phyloP scores from a whole-genome alignment of 2,113 vertebrate species.

The Podarcis muralis region DNA sequence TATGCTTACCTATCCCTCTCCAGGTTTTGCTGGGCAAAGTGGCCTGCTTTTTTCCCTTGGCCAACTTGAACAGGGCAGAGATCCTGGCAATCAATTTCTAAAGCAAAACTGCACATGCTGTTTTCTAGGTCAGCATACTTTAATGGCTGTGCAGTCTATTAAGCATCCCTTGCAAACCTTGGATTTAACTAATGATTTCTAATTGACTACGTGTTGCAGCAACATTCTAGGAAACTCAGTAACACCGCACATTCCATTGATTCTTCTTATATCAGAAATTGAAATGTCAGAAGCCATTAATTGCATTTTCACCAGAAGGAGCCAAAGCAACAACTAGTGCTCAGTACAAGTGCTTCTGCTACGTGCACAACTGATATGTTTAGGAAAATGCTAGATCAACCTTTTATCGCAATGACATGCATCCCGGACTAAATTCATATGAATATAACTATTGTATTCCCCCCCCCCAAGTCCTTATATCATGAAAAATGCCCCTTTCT shows the following conservation, averaged over 20 bases:
- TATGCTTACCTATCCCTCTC: not conserved
- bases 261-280: conserved; percentile 71
- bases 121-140: conserved; percentile 56
- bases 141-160: conserved; percentile 52
- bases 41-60: conserved; percentile 52
- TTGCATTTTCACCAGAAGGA: conserved; percentile 65
- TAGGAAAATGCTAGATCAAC: conserved; percentile 64
- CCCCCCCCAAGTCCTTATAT: not conserved
- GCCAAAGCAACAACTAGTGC: conserved; percentile 51
- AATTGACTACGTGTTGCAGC: conserved; percentile 66
- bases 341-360: conserved; percentile 62
- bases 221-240: conserved; percentile 71
- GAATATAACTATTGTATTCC: conserved; percentile 23
- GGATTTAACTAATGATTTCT: conserved; percentile 63
- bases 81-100: conserved; percentile 46
- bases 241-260: conserved; percentile 71
- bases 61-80: conserved; percentile 21
- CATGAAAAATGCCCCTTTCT: not conserved
- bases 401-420: conserved; percentile 50
- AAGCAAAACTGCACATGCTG: conserved; percentile 35
- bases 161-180: conserved; percentile 58
- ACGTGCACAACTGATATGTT: conserved; percentile 44
- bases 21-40: conserved; percentile 29
- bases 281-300: conserved; percentile 74
- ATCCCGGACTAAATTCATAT: conserved; percentile 51